Evolutionary conservation across 2,888 invertebrate species (phyloP).

Genomic region (Eupithecia subumbrata): DNA sequence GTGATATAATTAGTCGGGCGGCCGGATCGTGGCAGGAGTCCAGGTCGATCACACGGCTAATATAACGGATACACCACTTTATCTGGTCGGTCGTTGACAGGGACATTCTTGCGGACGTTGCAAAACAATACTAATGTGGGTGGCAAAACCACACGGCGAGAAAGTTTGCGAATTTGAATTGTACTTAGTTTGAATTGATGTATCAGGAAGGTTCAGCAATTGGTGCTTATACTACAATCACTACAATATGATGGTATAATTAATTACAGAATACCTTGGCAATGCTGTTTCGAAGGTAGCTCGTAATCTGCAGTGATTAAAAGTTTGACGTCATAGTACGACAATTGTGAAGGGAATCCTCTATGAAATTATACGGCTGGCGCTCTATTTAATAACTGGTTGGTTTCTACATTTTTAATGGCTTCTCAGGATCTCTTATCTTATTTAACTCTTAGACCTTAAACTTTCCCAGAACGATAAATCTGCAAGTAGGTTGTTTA

Average conservation of each 20-base stretch:
- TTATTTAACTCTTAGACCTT: neutral
- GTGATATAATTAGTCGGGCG: slow-evolving; percentile 75
- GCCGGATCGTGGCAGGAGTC: slow-evolving; percentile 77
- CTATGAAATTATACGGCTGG: slow-evolving; percentile 28
- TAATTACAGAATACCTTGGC: slow-evolving; percentile 23
- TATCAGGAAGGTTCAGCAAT: neutral
- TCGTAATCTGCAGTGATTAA: slow-evolving; percentile 31
- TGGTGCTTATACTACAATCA: neutral
- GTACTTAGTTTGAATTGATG: neutral
- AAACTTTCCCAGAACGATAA: neutral
- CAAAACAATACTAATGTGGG: slow-evolving; percentile 19
- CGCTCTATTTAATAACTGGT: slow-evolving; percentile 28
- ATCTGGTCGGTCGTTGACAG: slow-evolving; percentile 80
- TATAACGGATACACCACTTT: slow-evolving; percentile 73
- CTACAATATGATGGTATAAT: neutral
- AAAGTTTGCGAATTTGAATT: slow-evolving; percentile 3
- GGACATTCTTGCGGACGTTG: slow-evolving; percentile 58
- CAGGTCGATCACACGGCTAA: slow-evolving; percentile 80
- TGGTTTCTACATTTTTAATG: slow-evolving; percentile 6
- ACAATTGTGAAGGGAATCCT: slow-evolving; percentile 30
- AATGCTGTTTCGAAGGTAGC: slow-evolving; percentile 27
- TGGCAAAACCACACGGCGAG: slow-evolving; percentile 1
- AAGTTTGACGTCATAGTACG: slow-evolving; percentile 32
- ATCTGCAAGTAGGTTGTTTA: neutral
- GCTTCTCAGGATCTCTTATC: neutral